Evolutionary conservation across 2,888 invertebrate species (phyloP).

Genomic region (Rambutsinella grinnellia): DNA sequence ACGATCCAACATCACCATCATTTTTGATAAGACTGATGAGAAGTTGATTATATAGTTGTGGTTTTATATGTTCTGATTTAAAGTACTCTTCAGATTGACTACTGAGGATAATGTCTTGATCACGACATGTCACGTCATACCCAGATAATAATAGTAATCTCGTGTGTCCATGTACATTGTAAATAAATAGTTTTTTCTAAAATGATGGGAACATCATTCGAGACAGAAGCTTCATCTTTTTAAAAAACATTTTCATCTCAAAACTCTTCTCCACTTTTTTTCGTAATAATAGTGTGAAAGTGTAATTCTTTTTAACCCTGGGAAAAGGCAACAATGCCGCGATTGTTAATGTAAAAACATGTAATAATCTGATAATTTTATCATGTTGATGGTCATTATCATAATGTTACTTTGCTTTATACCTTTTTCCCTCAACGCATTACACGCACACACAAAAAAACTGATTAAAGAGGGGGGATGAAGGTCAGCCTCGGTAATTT

Average conservation of each 20-base stretch:
- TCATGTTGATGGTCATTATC: constrained; percentile 18
- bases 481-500: constrained; percentile 17
- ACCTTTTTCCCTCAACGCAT: too few relatives aligned
- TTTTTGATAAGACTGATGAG: too few relatives aligned
- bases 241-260: too few relatives aligned
- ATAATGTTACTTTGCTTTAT: constrained; percentile 27
- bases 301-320: constrained; percentile 19
- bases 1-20: too few relatives aligned
- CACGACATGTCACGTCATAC: constrained; percentile 41
- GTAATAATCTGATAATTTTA: not conserved
- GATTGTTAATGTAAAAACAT: not conserved
- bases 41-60: too few relatives aligned
- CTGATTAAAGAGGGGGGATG: constrained; percentile 10
- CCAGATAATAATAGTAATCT: too few relatives aligned
- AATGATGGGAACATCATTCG: too few relatives aligned
- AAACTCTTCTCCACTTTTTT: too few relatives aligned
- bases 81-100: not conserved
- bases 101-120: constrained; percentile 51
- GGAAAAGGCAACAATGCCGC: constrained; percentile 11
- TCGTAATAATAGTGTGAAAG: constrained; percentile 9
- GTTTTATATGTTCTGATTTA: constrained; percentile 1
- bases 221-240: too few relatives aligned
- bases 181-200: too few relatives aligned
- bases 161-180: too few relatives aligned
- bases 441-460: too few relatives aligned